Conservation (phyloP, 2,113 vertebrate species). For the Dendrocopos noguchii region DNA sequence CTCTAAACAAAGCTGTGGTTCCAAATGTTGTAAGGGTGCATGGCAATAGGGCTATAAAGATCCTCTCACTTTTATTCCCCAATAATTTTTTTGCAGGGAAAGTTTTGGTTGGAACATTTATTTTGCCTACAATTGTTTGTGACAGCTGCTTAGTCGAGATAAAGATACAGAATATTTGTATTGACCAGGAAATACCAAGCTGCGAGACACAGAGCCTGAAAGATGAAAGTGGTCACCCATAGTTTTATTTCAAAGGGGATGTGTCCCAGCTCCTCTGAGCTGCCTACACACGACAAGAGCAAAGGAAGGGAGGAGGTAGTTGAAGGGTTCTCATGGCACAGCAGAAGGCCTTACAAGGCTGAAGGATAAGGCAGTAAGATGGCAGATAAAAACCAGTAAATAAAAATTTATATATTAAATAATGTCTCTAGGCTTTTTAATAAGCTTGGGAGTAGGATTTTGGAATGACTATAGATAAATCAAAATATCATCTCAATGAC, state of each 20-base stretch:
- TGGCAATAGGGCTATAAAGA: not conserved
- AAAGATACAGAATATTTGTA: accelerated
- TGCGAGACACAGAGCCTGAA: not conserved
- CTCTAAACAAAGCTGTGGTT: not conserved
- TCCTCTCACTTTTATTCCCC: not conserved
- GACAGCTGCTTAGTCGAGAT: not conserved
- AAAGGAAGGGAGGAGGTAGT: not conserved
- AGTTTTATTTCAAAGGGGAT: not conserved
- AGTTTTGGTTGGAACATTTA: not conserved
- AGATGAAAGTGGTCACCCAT: not conserved
- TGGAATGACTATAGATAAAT: not conserved
- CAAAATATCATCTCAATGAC: not conserved
- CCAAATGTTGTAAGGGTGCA: not conserved
- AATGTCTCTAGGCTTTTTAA: not conserved
- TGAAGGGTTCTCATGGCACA: not conserved
- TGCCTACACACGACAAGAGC: not conserved
- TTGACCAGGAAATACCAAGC: not conserved
- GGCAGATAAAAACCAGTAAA: not conserved
- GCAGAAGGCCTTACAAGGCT: not conserved
- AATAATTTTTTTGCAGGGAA: not conserved
- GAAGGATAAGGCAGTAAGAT: not conserved
- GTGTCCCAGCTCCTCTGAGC: not conserved
- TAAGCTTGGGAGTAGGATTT: not conserved
- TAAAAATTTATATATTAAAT: not conserved
- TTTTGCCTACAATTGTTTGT: not conserved